Percentiles rank a stretch among this genome's conserved stretches.
phyloP scores from a whole-genome alignment of 2,113 vertebrate genomes.

The Cyphomyrus plagiostoma region DNA sequence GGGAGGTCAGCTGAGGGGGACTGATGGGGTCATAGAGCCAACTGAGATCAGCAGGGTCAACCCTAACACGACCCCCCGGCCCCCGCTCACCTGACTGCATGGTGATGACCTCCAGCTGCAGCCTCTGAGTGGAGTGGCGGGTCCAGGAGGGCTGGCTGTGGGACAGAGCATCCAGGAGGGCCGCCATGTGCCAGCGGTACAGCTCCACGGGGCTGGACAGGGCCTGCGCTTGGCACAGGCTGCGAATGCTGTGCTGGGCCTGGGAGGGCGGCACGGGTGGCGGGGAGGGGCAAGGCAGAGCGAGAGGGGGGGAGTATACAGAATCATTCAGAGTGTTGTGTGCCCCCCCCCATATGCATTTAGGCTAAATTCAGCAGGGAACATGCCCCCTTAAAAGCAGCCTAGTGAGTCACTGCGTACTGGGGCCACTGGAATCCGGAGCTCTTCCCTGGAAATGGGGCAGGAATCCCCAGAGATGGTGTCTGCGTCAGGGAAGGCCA shows the following conservation, averaged over 20 bases:
- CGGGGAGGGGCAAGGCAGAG: conserved; percentile 15
- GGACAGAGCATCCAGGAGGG: conserved; percentile 73
- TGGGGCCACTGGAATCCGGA: not conserved
- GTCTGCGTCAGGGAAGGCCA: not conserved
- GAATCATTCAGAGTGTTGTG: not conserved
- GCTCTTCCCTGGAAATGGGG: not conserved
- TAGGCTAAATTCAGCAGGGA: not conserved
- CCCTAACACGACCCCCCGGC: not conserved
- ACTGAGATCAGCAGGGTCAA: not conserved
- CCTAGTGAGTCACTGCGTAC: not conserved
- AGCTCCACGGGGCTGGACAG: conserved; percentile 53
- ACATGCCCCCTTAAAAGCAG: not conserved
- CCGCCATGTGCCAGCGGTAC: conserved; percentile 66
- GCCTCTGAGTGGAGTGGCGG: conserved; percentile 65
- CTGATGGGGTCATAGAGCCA: not conserved
- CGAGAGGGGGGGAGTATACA: not conserved
- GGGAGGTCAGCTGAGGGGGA: not conserved
- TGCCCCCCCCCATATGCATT: not conserved
- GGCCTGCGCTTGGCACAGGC: conserved; percentile 63
- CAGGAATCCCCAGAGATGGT: not conserved
- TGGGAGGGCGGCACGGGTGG: conserved; percentile 42
- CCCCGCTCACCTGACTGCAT: conserved; percentile 72
- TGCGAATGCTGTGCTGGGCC: conserved; percentile 62
- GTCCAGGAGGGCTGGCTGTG: conserved; percentile 66
- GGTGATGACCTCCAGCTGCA: conserved; percentile 69